These are phyloP conservation scores for Nannoperca obscura DNA, from an alignment of 2,797 vertebrate genomes.

Conservation along the genomic window DNA sequence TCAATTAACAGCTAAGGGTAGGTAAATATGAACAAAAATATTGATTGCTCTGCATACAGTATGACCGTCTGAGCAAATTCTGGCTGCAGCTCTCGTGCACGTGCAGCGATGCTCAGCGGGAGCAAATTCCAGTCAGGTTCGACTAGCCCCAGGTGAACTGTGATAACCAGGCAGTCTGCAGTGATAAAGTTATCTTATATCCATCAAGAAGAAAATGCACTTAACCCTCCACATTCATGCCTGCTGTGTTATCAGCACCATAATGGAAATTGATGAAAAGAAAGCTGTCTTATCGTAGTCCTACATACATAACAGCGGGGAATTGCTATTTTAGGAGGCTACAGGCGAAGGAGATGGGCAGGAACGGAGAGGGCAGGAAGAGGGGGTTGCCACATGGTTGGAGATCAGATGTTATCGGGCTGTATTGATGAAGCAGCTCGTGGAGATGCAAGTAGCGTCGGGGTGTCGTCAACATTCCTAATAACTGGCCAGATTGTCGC, in stretches of 20 bases:
- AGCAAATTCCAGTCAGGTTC: conserved; percentile 69
- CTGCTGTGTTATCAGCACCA: conserved; percentile 69
- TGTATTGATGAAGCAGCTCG: conserved; percentile 60
- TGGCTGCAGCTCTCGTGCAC: conserved; percentile 19
- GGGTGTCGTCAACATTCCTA: conserved; percentile 58
- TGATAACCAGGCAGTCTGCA: conserved; percentile 75
- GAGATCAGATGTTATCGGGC: conserved; percentile 68
- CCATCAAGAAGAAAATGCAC: conserved; percentile 78
- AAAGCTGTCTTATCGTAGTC: conserved; percentile 79
- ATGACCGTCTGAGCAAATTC: conserved; percentile 55
- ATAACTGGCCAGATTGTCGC: conserved; percentile 66
- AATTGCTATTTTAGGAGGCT: conserved; percentile 70
- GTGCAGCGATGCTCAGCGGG: conserved; percentile 32
- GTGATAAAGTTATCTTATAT: conserved; percentile 78
- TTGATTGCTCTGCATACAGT: conserved; percentile 65
- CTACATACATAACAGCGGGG: conserved; percentile 73
- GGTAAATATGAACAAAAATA: conserved; percentile 78
- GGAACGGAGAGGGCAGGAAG: conserved; percentile 45
- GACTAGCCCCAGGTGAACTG: conserved; percentile 72
- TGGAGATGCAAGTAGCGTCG: conserved; percentile 40
- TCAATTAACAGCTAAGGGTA: conserved; percentile 78
- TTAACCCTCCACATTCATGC: conserved; percentile 76
- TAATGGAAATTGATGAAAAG: conserved; percentile 81
- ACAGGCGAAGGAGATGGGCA: conserved; percentile 43
- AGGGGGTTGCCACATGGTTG: conserved; percentile 58